Percentiles rank a stretch among this genome's conserved stretches.
phyloP scores from a whole-genome alignment of 30 jellyfish, hydroid and myxozoan genomes.

The Pelagia noctiluca region DNA sequence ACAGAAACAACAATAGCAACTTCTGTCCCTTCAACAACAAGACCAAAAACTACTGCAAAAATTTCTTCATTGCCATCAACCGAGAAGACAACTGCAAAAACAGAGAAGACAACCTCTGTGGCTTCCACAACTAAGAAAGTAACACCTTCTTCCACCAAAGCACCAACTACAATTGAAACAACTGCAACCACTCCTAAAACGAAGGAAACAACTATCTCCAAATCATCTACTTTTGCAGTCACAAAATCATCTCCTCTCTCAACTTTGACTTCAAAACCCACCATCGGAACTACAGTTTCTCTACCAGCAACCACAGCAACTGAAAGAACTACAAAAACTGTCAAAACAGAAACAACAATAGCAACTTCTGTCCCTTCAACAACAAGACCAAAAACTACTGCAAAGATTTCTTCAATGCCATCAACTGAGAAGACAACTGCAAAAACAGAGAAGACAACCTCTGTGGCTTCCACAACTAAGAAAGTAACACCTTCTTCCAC shows the following conservation, averaged over 20 bases:
- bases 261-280: too few species aligned
- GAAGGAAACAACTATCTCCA: too few species aligned
- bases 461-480: neutral
- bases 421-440: neutral
- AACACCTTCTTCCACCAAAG: constrained; percentile 4
- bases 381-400: constrained; percentile 23
- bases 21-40: too few species aligned
- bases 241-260: too few species aligned
- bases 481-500: constrained; percentile 6
- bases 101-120: too few species aligned
- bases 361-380: neutral
- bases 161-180: neutral
- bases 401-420: constrained; percentile 10
- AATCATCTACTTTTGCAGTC: too few species aligned
- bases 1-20: too few species aligned
- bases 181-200: neutral
- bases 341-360: neutral
- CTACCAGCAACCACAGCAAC: neutral
- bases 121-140: neutral
- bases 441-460: constrained; percentile 2
- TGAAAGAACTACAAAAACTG: neutral
- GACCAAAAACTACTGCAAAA: too few species aligned
- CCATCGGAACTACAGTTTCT: too few species aligned
- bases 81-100: too few species aligned
- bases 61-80: too few species aligned